Percentiles rank a stretch among this genome's conserved stretches.
Evolutionary conservation across 2,797 vertebrate genomes (phyloP).

Genomic region (Ispidina lecontei): DNA sequence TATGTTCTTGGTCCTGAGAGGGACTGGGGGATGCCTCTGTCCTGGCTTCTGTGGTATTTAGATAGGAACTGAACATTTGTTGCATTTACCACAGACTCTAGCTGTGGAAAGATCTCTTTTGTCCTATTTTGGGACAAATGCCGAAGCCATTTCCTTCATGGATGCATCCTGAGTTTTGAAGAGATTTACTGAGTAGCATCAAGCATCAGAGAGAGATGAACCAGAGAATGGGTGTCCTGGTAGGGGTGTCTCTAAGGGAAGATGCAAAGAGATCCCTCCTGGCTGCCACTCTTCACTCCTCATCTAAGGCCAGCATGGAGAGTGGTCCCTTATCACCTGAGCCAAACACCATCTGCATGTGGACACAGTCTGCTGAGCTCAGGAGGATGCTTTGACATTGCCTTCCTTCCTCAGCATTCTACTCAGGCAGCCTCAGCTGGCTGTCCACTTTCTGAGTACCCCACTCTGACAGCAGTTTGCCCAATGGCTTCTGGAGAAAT

Average conservation of each 20-base stretch:
- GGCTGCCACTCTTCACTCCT: background rate
- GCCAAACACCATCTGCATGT: background rate
- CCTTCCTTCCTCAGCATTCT: background rate
- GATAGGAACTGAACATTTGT: background rate
- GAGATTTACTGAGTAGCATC: background rate
- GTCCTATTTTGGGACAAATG: background rate
- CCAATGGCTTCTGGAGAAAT: background rate
- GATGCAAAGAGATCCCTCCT: background rate
- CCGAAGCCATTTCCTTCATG: background rate
- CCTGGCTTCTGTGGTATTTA: background rate
- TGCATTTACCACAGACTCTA: background rate
- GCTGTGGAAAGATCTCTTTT: background rate
- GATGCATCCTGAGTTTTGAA: background rate
- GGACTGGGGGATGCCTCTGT: background rate
- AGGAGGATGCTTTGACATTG: background rate
- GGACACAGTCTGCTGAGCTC: background rate
- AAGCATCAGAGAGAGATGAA: fast-evolving
- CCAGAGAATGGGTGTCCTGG: background rate
- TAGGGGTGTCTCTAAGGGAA: background rate
- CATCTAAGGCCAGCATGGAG: background rate
- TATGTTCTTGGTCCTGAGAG: background rate
- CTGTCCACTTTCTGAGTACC: background rate
- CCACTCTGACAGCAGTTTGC: background rate
- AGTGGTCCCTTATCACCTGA: background rate
- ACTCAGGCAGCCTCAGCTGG: background rate